Conservation (phyloP, 2,888 invertebrate species). For the Erynnis tages region DNA sequence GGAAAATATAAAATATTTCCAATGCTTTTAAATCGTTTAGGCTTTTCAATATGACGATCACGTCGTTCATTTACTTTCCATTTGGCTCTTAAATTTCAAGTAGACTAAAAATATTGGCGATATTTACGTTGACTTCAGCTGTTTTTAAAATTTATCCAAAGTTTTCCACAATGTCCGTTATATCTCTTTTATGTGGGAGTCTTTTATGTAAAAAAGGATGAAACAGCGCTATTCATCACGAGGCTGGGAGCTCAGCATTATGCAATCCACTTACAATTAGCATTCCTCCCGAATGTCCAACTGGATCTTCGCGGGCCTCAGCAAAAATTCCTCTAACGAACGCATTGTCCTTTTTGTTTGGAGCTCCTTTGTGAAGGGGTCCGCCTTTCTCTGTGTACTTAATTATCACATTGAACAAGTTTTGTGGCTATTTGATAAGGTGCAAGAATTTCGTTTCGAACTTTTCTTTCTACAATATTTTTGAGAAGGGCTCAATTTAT, state of each 20-base stretch:
- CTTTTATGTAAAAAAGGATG: conserved; percentile 2
- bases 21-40: background rate
- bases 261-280: conserved; percentile 59
- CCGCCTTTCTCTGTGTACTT: conserved; percentile 43
- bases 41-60: background rate
- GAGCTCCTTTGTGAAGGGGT: conserved; percentile 60
- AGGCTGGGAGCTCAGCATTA: conserved; percentile 37
- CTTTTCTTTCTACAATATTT: too few species aligned
- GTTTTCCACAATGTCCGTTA: background rate
- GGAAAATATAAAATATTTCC: background rate
- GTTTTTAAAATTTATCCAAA: background rate
- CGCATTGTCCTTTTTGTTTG: conserved; percentile 72
- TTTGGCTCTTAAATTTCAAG: background rate
- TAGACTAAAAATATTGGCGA: background rate
- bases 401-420: conserved; percentile 62
- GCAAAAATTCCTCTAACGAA: conserved; percentile 63
- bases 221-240: conserved; percentile 10
- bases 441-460: conserved; percentile 27
- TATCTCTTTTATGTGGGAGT: background rate
- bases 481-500: too few species aligned
- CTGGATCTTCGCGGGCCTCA: conserved; percentile 48
- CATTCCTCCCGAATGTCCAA: conserved; percentile 51
- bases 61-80: background rate
- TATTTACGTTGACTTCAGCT: background rate
- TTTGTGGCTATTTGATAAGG: conserved; percentile 46